Base-by-base conservation (phyloP, 2,797 vertebrate genomes). In the Choloepus didactylus region DNA sequence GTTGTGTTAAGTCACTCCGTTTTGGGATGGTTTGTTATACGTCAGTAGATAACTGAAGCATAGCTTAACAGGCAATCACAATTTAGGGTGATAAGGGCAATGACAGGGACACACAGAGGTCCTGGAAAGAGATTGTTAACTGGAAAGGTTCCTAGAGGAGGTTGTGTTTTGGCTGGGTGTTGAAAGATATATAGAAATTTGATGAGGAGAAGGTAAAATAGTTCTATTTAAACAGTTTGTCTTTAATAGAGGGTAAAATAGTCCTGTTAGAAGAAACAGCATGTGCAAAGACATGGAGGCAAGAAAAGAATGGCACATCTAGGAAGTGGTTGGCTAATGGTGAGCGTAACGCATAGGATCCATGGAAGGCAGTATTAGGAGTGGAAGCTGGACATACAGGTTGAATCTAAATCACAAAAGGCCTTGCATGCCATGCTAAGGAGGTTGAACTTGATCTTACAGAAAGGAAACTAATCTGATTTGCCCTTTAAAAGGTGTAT, bases 161-260 rank as follows among this genome's bases (percentile, higher is more conserved):
- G 82, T 6, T 9, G 29, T 51, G n/a, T 77, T 91, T 79, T 31
- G 70, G n/a, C 29, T 93, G 69, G 41, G 64, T 91, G 7, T 80
- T 87, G 82, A 73, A 73, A 73, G 62, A 69, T 62, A 95, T 92
- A 92, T 35, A 94, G 54, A 90, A 93, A 81, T 93, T 75, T 51
- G 81, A 80, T 77, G 41, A 18, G 31, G 27, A 69, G 5, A 56
- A 66, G n/a, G 31, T 83, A 31, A 92, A 94, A 72, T 35, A 91
- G 41, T 83, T 54, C 75, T 69, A 35, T 88, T 82, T 56, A 56
- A 56, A 56, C 16, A 18, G 19, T 56, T 56, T 56, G 21, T 56
- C 56, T 56, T 56, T 56, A 93, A 92, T 27, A 94, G 54, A 90
- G 70, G n/a, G 35, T 76, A 31, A 93, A 94, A 72, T 46, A 89